Percentiles rank a stretch among this genome's conserved stretches.
Evolutionary conservation across 2,888 invertebrate species (phyloP).

Genomic region (Tiliacea citrago): DNA sequence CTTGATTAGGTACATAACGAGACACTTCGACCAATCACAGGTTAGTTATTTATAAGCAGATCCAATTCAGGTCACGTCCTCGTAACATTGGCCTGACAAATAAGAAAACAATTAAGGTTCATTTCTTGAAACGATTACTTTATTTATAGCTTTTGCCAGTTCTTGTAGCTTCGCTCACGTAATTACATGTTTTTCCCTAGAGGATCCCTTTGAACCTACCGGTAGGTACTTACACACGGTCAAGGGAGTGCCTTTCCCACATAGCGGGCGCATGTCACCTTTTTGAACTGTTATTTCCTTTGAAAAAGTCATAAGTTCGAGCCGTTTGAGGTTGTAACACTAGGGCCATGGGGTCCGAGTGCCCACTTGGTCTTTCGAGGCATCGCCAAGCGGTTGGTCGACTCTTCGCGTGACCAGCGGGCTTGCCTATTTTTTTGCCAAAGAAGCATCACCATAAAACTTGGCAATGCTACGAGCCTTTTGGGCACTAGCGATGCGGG

Average conservation of each 20-base stretch:
- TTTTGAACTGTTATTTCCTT: not conserved
- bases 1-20: not conserved
- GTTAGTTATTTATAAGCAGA: conserved; percentile 15
- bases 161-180: not conserved
- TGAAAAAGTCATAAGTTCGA: too few species aligned
- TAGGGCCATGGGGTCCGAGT: too few species aligned
- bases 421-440: too few species aligned
- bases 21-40: conserved; percentile 1
- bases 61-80: conserved; percentile 1
- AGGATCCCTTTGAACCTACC: not conserved
- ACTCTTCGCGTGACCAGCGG: too few species aligned
- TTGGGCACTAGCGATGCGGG: too few species aligned
- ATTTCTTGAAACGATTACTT: conserved; percentile 1
- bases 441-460: too few species aligned
- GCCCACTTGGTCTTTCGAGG: too few species aligned
- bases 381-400: too few species aligned
- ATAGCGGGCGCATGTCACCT: not conserved
- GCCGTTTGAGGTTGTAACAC: too few species aligned
- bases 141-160: not conserved
- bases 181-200: not conserved
- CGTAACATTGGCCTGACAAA: not conserved
- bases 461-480: too few species aligned
- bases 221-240: too few species aligned
- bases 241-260: not conserved
- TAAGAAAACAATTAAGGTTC: not conserved